These are phyloP conservation scores for Fabriciana adippe DNA, from an alignment of 2,888 invertebrate genomes.

Conservation along the genomic window DNA sequence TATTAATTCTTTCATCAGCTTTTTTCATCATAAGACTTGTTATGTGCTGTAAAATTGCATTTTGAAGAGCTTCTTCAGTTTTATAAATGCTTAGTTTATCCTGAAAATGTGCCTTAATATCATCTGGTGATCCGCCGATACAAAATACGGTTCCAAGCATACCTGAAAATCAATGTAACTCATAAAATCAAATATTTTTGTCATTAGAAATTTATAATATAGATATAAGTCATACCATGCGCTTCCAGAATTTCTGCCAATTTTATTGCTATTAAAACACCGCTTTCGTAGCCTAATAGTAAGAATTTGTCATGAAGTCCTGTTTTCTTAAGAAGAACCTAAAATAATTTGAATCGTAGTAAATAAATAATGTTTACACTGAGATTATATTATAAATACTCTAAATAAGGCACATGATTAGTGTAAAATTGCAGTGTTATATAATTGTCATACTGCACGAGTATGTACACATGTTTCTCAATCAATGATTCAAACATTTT, in stretches of 20 bases:
- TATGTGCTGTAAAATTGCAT: constrained; percentile 47
- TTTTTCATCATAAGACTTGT: constrained; percentile 43
- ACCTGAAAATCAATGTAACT: constrained; percentile 45
- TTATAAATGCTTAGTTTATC: constrained; percentile 40
- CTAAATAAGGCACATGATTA: no score
- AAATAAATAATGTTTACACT: no score
- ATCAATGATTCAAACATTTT: background rate
- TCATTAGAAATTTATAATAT: background rate
- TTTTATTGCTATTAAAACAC: constrained; percentile 56
- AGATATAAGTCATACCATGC: constrained; percentile 47
- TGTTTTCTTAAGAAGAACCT: constrained; percentile 51
- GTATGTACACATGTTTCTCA: no score
- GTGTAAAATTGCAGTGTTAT: no score
- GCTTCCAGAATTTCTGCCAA: constrained; percentile 58
- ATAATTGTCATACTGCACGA: no score
- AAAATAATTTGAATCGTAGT: constrained; percentile 13
- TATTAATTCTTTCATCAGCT: constrained; percentile 37
- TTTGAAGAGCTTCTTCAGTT: constrained; percentile 45
- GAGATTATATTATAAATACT: no score
- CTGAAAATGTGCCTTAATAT: constrained; percentile 43
- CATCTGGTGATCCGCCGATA: constrained; percentile 56
- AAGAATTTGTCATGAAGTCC: constrained; percentile 49
- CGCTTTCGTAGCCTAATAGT: constrained; percentile 59
- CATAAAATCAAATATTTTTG: background rate
- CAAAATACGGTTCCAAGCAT: constrained; percentile 56